Base-by-base conservation (phyloP, 1,140 invertebrate genomes). In the Agraylea sexmaculata region DNA sequence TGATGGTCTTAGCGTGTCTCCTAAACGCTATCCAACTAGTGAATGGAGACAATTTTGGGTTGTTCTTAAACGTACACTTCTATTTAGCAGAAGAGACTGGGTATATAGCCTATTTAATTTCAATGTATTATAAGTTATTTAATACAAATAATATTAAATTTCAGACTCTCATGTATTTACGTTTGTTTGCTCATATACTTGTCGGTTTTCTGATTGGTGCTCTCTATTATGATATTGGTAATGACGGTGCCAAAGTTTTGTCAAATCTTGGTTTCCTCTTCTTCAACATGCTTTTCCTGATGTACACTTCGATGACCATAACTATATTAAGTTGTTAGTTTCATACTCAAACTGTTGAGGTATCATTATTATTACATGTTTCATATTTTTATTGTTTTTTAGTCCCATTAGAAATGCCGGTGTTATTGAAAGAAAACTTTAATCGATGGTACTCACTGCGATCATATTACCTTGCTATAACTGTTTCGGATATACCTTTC, bases 281-380 rank as follows among this genome's bases (percentile, higher is more conserved):
- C 70, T 96, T 97, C 76, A 93, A 91, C 58, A 89, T 96, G 81
- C 69, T 97, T 46, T 96, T 97, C 72, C 76, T 96, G 29, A 95
- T 97, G 87, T 97, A 96, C 66, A 93, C 91, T 1, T 91, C 92
- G 1, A 91, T 97, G 80, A 97, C 93, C 57, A 92, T 94, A 42
- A 97, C 92, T 6, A 92, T 97, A 56, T 73, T 97, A 42, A 95
- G 92, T 50, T 97, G 89, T 91, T 68, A 83, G 79, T 74, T 17
- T 29, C 6, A 30, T 20, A 29, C 21, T 37, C 6, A 12, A 16
- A 11, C 35, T 16, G 20, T 25, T 27, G 22, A 20, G 18, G 16
- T 31, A 19, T 37, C 17, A 28, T 8, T 19, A 20, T 12, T 21
- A 31, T 20, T 15, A 5, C 19, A n/a, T 10, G 11, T 10, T 31